These are phyloP conservation scores for Diadromus collaris DNA, from an alignment of 2,888 invertebrate genomes.

Conservation along the genomic window DNA sequence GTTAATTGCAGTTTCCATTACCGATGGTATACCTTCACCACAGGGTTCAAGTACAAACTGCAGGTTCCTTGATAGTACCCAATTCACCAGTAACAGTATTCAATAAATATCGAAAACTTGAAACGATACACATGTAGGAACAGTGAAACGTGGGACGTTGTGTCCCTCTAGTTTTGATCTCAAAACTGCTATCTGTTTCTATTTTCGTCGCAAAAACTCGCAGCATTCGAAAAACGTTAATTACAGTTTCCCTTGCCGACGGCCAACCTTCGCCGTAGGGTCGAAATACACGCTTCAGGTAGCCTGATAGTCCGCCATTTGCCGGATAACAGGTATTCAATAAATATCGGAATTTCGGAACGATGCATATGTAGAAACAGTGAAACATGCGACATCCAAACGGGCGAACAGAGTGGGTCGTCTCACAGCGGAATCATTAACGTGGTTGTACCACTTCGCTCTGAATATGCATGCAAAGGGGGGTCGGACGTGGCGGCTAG, in stretches of 20 bases:
- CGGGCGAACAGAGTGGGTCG: not conserved
- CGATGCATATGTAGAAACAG: slow-evolving; percentile 7
- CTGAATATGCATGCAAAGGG: slow-evolving; percentile 54
- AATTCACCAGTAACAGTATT: not conserved
- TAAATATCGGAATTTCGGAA: not conserved
- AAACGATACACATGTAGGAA: slow-evolving; percentile 2
- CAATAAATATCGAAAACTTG: slow-evolving; percentile 8
- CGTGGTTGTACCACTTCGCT: slow-evolving; percentile 35
- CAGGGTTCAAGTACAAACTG: not conserved
- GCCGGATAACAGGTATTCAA: not conserved
- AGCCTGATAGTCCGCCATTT: not conserved
- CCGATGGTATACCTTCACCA: not conserved
- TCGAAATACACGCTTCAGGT: not conserved
- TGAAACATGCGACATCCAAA: not conserved
- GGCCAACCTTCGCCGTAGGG: not conserved
- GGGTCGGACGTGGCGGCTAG: not conserved
- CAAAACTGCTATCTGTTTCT: too few species aligned
- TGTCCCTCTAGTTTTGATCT: too few species aligned
- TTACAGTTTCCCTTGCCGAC: not conserved
- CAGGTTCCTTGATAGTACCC: not conserved
- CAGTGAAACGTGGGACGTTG: not conserved
- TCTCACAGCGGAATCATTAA: slow-evolving; percentile 53
- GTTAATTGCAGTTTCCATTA: not conserved
- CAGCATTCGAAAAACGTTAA: too few species aligned
- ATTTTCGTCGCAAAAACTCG: too few species aligned